Percentiles rank a stretch among this genome's conserved stretches.
phyloP scores from a whole-genome alignment of 2,888 invertebrate genomes.

The Dryomyza anilis region DNA sequence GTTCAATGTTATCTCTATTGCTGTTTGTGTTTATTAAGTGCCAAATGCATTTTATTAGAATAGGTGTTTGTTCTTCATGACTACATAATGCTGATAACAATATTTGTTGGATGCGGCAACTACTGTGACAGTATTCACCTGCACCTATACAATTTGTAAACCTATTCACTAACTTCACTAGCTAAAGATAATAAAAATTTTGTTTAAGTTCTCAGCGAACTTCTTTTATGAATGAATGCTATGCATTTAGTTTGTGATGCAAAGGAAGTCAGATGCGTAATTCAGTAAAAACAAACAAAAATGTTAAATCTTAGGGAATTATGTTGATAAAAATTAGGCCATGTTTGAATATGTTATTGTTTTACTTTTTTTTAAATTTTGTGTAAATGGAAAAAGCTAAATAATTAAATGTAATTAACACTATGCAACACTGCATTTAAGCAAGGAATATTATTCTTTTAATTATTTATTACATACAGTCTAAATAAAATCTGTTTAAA shows the following conservation, averaged over 20 bases:
- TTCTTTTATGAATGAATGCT: constrained; percentile 39
- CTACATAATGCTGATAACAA: constrained; percentile 1
- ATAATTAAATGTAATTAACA: no score
- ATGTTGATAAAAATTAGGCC: neutral
- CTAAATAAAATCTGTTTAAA: no score
- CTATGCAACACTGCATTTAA: no score
- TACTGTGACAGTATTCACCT: constrained; percentile 17
- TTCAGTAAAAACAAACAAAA: constrained; percentile 44
- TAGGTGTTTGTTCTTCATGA: neutral
- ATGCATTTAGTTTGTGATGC: constrained; percentile 28
- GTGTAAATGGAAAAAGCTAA: no score
- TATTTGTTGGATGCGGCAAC: constrained; percentile 6
- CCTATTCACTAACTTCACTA: no score
- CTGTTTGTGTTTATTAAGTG: constrained; percentile 6
- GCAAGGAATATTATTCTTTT: no score
- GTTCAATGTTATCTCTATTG: neutral
- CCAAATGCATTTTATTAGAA: constrained; percentile 8
- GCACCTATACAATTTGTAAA: neutral
- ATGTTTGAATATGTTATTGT: no score
- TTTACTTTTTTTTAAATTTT: no score
- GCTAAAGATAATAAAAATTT: neutral
- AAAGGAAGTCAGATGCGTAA: constrained; percentile 54
- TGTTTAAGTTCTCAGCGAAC: neutral
- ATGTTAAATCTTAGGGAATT: no score
- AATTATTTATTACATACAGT: no score